Conservation (phyloP, 2,888 invertebrate genomes). For the Hydrotaea cyrtoneurina region DNA sequence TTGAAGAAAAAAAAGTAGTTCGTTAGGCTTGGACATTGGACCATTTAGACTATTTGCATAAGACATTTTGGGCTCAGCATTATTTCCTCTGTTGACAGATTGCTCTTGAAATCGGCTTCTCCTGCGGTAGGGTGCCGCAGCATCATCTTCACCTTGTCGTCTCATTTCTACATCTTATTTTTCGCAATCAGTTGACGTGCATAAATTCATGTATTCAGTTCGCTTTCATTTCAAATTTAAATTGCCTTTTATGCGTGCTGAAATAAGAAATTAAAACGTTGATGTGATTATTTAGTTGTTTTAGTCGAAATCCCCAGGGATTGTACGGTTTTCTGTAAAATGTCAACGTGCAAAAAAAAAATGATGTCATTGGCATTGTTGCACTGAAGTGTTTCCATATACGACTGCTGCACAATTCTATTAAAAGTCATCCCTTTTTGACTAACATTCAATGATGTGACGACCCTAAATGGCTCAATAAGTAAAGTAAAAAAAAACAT, state of each 20-base stretch:
- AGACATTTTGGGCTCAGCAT: neutral
- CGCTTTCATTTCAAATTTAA: neutral
- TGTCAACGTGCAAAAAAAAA: neutral
- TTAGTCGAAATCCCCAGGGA: conserved; percentile 60
- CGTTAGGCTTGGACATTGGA: no score
- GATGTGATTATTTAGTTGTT: conserved; percentile 67
- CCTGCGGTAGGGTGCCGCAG: no score
- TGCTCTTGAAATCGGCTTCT: neutral
- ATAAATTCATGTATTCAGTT: conserved; percentile 9
- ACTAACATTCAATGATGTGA: neutral
- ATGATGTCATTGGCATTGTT: neutral
- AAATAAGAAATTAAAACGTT: conserved; percentile 52
- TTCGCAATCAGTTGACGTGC: neutral
- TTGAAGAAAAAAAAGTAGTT: no score
- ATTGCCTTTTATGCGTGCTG: conserved; percentile 13
- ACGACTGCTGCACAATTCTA: neutral
- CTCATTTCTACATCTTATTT: conserved; percentile 4
- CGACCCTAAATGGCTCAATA: neutral
- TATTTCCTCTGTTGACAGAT: neutral
- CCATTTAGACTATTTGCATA: neutral
- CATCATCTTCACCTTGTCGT: no score
- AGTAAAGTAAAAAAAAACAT: neutral
- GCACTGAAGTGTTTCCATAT: neutral
- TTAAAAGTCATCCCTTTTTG: neutral
- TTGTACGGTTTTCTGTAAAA: neutral